These are phyloP conservation scores for Agrilus cyanescens DNA, from an alignment of 2,888 invertebrate genomes.

Conservation along the genomic window DNA sequence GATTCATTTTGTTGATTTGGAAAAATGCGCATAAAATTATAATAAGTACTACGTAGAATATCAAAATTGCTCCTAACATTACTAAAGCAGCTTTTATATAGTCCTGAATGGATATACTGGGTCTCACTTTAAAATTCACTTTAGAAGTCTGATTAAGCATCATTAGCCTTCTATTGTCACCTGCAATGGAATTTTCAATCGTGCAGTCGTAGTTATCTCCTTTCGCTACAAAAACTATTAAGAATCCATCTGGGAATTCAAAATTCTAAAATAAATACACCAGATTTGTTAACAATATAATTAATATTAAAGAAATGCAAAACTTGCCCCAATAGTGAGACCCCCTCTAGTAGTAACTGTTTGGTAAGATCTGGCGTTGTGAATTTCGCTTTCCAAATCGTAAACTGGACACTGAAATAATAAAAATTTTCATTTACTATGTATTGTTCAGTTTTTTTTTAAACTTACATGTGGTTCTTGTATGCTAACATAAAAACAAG, in stretches of 20 bases:
- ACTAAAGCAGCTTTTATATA: conserved; percentile 47
- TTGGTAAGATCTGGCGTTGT: conserved; percentile 53
- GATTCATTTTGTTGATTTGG: not conserved
- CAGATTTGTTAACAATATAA: conserved; percentile 1
- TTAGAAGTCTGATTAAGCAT: conserved; percentile 26
- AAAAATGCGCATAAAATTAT: conserved; percentile 28
- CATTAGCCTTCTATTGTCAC: conserved; percentile 8
- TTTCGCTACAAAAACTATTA: conserved; percentile 65
- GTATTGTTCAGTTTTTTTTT: not conserved
- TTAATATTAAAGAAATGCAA: conserved; percentile 4
- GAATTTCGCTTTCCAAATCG: conserved; percentile 63
- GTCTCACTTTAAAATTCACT: conserved; percentile 38
- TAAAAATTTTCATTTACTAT: not conserved
- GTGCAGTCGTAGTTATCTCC: conserved; percentile 50
- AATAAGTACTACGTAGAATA: conserved; percentile 40
- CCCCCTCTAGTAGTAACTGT: conserved; percentile 68
- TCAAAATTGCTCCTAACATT: conserved; percentile 41
- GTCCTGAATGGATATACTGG: conserved; percentile 47
- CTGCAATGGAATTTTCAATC: conserved; percentile 23
- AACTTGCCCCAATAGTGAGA: conserved; percentile 59
- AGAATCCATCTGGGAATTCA: conserved; percentile 57
- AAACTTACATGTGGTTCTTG: conserved; percentile 57
- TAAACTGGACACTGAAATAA: conserved; percentile 68
- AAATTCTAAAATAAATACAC: conserved; percentile 43
- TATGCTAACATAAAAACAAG: conserved; percentile 68